Percentiles rank a stretch among this genome's conserved stretches.
Conservation (phyloP, 1,140 invertebrate species). For the Drosophila neocordata region DNA sequence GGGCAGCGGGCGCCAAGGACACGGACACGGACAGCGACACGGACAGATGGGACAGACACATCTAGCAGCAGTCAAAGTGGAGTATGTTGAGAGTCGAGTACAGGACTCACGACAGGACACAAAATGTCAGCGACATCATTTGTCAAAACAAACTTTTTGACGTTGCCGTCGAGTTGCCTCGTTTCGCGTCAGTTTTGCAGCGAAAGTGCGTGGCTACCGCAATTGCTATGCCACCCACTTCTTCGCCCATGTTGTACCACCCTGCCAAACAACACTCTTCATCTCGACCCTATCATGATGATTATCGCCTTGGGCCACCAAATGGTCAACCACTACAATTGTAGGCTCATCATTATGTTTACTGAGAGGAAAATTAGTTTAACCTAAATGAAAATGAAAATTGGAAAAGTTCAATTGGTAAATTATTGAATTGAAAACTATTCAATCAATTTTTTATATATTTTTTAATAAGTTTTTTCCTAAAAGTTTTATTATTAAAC, state of each 20-base stretch:
- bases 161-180: slow-evolving; percentile 42
- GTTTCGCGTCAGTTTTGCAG: slow-evolving; percentile 42
- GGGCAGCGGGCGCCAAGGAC: slow-evolving; percentile 8
- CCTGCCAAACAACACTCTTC: neutral
- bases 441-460: no score
- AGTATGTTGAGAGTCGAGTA: slow-evolving; percentile 1
- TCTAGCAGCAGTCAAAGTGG: slow-evolving; percentile 29
- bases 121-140: slow-evolving; percentile 69
- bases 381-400: neutral
- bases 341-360: slow-evolving; percentile 3
- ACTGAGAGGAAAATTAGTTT: neutral
- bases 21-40: slow-evolving; percentile 6
- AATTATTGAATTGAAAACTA: no score
- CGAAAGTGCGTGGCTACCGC: slow-evolving; percentile 61
- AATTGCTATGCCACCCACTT: no score
- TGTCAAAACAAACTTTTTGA: slow-evolving; percentile 78
- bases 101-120: slow-evolving; percentile 13
- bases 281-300: slow-evolving; percentile 58
- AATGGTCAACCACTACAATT: slow-evolving; percentile 34
- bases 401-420: neutral
- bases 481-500: no score
- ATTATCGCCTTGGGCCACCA: slow-evolving; percentile 58
- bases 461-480: no score
- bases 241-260: no score
- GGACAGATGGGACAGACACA: slow-evolving; percentile 16